Conservation (phyloP, 2,797 vertebrate genomes). For the Antrozous pallidus region DNA sequence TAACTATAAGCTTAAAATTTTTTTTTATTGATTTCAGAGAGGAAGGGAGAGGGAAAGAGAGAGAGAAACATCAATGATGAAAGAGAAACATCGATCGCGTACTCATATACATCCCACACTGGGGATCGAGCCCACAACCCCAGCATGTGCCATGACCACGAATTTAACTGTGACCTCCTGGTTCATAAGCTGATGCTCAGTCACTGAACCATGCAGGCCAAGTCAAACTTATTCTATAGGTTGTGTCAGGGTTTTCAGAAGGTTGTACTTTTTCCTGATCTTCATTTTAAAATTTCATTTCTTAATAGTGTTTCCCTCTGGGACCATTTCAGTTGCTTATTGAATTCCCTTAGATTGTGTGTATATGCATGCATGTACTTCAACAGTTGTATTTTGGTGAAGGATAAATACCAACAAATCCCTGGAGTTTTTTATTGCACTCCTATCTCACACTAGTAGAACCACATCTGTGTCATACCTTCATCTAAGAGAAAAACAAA, state of each 20-base stretch:
- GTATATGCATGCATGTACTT: background rate
- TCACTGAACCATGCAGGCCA: too few species aligned
- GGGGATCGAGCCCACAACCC: too few species aligned
- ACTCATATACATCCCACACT: too few species aligned
- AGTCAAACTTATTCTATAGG: background rate
- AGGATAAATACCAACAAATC: background rate
- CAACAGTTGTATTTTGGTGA: background rate
- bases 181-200: too few species aligned
- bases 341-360: background rate
- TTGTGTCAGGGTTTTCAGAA: background rate
- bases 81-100: too few species aligned
- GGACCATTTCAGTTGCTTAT: background rate
- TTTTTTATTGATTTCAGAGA: too few species aligned
- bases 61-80: too few species aligned
- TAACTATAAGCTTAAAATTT: background rate
- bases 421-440: background rate
- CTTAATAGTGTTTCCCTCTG: background rate
- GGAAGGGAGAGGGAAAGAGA: too few species aligned
- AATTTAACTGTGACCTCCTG: too few species aligned
- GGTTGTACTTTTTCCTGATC: constrained; percentile 23
- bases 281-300: constrained; percentile 4
- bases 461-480: background rate
- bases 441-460: background rate
- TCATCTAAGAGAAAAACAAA: background rate
- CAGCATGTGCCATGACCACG: too few species aligned